A percentile compares a stretch with the other conserved stretches of the same genome.
phyloP scores from a whole-genome alignment of 2,888 invertebrate species.

The Unio delphinus region DNA sequence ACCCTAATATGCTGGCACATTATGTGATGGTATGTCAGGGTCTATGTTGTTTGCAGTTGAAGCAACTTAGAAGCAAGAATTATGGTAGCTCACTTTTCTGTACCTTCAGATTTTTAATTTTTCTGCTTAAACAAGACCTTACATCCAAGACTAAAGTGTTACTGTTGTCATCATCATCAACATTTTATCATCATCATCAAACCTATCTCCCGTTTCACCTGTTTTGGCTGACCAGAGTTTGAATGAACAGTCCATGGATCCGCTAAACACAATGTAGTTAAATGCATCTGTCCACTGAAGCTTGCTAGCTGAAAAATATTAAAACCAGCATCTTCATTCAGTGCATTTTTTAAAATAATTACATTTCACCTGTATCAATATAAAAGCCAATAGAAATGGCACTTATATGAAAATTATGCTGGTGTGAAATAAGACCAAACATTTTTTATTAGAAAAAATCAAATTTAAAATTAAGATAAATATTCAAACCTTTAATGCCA shows the following conservation, averaged over 20 bases:
- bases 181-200: background rate
- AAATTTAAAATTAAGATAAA: background rate
- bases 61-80: too few species aligned
- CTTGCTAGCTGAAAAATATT: slow-evolving; percentile 25
- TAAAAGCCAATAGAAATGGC: too few species aligned
- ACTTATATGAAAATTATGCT: slow-evolving; percentile 1
- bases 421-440: background rate
- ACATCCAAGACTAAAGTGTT: too few species aligned
- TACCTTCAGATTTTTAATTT: too few species aligned
- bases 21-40: too few species aligned
- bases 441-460: too few species aligned
- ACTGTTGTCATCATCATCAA: too few species aligned
- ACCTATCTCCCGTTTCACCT: slow-evolving; percentile 42
- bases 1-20: too few species aligned
- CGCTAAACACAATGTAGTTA: slow-evolving; percentile 60
- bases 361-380: background rate
- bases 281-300: slow-evolving; percentile 14
- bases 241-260: slow-evolving; percentile 65
- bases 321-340: background rate
- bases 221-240: slow-evolving; percentile 65
- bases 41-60: too few species aligned
- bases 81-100: too few species aligned
- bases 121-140: too few species aligned
- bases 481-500: background rate
- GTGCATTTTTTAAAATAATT: background rate